Conservation (phyloP, 2,113 vertebrate species). For the Prionailurus bengalensis region DNA sequence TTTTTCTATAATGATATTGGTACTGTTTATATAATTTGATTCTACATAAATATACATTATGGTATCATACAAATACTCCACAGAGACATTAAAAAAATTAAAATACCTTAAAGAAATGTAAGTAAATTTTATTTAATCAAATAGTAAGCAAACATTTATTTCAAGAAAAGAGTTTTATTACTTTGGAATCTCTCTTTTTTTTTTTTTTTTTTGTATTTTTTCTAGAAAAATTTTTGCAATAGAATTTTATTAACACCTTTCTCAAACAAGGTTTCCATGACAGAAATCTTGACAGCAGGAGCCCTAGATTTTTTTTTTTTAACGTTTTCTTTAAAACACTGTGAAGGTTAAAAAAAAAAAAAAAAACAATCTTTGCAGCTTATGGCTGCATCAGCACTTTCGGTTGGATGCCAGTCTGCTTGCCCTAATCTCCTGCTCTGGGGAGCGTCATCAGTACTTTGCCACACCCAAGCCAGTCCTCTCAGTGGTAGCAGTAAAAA, state of each 20-base stretch:
- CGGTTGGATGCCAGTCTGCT: conserved; percentile 69
- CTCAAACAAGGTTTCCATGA: conserved; percentile 87
- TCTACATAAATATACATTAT: conserved; percentile 93
- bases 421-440: conserved; percentile 59
- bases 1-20: conserved; percentile 90
- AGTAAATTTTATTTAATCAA: conserved; percentile 90
- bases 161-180: conserved; percentile 89
- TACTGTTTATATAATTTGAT: conserved; percentile 90
- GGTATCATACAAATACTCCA: conserved; percentile 93
- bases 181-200: conserved; percentile 89
- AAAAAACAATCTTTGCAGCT: conserved; percentile 81
- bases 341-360: conserved; percentile 81
- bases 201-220: conserved; percentile 81
- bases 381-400: conserved; percentile 82
- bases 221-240: conserved; percentile 86
- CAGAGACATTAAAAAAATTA: conserved; percentile 92
- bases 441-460: conserved; percentile 70
- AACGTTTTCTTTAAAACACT: conserved; percentile 83
- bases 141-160: conserved; percentile 88
- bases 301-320: conserved; percentile 75
- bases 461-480: conserved; percentile 73
- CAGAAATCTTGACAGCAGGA: conserved; percentile 89
- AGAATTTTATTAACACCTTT: conserved; percentile 87
- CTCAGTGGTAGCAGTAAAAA: conserved; percentile 73
- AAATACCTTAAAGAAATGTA: conserved; percentile 91